A percentile compares a stretch with the other conserved stretches of the same genome.
phyloP scores from a whole-genome alignment of 2,113 vertebrate species.

The Platichthys stellatus region DNA sequence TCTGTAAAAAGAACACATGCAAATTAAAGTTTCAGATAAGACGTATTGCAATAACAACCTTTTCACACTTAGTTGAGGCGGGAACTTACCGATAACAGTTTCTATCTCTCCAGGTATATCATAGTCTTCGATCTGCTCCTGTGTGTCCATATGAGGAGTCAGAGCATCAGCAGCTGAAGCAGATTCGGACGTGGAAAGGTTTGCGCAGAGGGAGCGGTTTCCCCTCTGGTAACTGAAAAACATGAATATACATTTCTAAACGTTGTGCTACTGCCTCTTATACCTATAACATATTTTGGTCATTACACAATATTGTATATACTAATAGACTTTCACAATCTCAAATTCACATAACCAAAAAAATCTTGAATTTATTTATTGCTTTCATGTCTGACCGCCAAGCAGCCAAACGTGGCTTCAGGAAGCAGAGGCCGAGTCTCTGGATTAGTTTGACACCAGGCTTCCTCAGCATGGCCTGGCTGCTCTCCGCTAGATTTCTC shows the following conservation, averaged over 20 bases:
- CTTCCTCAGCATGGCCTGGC: slow-evolving; percentile 89
- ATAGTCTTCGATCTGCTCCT: slow-evolving; percentile 86
- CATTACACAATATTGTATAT: too few species aligned
- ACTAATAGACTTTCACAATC: too few species aligned
- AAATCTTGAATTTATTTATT: neutral
- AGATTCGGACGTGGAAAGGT: slow-evolving; percentile 80
- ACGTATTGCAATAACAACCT: neutral
- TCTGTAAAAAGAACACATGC: slow-evolving; percentile 80
- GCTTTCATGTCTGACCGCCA: slow-evolving; percentile 90
- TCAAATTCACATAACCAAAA: neutral
- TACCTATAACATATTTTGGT: too few species aligned
- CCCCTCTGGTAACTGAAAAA: slow-evolving; percentile 92
- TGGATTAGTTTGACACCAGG: slow-evolving; percentile 93
- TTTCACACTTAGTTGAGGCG: neutral
- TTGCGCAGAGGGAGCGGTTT: slow-evolving; percentile 87
- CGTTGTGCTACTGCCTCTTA: too few species aligned
- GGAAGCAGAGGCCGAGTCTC: slow-evolving; percentile 90
- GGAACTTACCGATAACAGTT: slow-evolving; percentile 88
- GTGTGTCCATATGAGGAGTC: slow-evolving; percentile 52
- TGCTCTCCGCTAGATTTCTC: slow-evolving; percentile 86
- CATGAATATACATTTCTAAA: neutral
- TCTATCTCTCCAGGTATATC: slow-evolving; percentile 94
- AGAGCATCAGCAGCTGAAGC: neutral
- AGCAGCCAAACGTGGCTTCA: slow-evolving; percentile 90
- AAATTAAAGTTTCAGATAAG: neutral